A percentile compares a stretch with the other conserved stretches of the same genome.
Evolutionary conservation across 2,888 invertebrate species (phyloP).

Genomic region (Anodontia alba): DNA sequence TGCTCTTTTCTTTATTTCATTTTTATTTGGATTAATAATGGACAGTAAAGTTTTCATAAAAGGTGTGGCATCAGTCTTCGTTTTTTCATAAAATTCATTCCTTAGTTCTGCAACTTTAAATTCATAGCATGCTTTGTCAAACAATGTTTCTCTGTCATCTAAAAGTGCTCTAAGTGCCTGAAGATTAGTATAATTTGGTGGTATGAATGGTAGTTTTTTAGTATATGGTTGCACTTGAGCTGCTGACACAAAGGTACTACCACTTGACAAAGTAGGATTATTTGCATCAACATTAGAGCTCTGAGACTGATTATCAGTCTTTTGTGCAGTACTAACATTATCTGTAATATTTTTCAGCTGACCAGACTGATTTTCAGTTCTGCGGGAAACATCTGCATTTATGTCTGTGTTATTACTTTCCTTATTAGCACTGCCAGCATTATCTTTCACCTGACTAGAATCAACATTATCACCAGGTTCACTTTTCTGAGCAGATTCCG

Average conservation of each 20-base stretch:
- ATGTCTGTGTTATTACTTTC: no score
- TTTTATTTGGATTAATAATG: background rate
- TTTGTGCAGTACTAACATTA: no score
- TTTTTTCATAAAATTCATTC: constrained; percentile 31
- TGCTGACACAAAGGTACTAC: background rate
- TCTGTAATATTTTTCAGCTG: no score
- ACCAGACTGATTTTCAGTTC: no score
- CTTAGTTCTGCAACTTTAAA: constrained; percentile 41
- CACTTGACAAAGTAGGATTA: no score
- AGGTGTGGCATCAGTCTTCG: background rate
- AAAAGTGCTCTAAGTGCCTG: constrained; percentile 40
- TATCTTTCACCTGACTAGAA: no score
- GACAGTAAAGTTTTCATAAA: background rate
- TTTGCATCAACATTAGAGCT: no score
- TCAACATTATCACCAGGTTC: no score
- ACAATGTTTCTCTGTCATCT: constrained; percentile 39
- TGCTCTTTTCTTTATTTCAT: background rate
- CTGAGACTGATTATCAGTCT: no score
- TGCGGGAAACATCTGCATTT: no score
- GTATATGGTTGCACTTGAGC: constrained; percentile 18
- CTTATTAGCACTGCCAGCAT: no score
- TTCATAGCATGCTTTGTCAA: constrained; percentile 38
- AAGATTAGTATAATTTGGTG: constrained; percentile 49
- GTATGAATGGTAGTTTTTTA: constrained; percentile 47
- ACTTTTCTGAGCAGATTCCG: background rate